These are phyloP conservation scores for Bombyx mandarina DNA, from an alignment of 1,140 invertebrate genomes.

Conservation along the genomic window DNA sequence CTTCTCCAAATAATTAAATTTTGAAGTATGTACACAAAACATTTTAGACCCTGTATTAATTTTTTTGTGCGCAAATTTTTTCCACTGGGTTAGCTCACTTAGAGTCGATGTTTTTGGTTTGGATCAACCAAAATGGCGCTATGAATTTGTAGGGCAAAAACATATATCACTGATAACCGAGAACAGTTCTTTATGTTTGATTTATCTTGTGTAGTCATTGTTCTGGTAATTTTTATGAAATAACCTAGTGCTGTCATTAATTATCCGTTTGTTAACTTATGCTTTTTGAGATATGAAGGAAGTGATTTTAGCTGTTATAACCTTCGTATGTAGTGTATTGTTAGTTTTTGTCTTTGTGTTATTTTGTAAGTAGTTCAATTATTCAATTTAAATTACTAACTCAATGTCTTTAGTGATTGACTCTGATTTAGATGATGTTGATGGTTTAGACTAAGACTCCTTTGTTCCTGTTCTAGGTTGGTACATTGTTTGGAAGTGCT, in stretches of 20 bases:
- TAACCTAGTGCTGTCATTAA: slow-evolving; percentile 33
- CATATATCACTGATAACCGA: slow-evolving; percentile 13
- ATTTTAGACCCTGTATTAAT: background rate
- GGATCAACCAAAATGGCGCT: slow-evolving; percentile 28
- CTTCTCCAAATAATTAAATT: background rate
- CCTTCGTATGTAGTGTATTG: slow-evolving; percentile 60
- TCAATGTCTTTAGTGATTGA: slow-evolving; percentile 3
- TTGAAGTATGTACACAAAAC: background rate
- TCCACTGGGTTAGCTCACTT: background rate
- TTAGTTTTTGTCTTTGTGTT: slow-evolving; percentile 64
- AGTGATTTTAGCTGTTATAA: slow-evolving; percentile 62
- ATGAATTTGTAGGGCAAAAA: slow-evolving; percentile 14
- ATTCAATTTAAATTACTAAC: slow-evolving; percentile 17
- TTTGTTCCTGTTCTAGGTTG: slow-evolving; percentile 79
- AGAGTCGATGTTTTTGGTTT: background rate
- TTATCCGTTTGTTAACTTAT: slow-evolving; percentile 28
- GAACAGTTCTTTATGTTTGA: slow-evolving; percentile 11
- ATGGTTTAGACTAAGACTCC: background rate
- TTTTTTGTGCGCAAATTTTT: background rate
- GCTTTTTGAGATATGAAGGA: slow-evolving; percentile 58
- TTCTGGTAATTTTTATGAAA: slow-evolving; percentile 46
- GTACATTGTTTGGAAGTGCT: slow-evolving; percentile 92
- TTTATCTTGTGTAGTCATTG: slow-evolving; percentile 16
- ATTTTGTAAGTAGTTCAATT: slow-evolving; percentile 62
- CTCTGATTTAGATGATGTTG: background rate